Percentiles rank a stretch among this genome's conserved stretches.
phyloP scores from a whole-genome alignment of 1,140 invertebrate genomes.

The Scaptomyza graminum region DNA sequence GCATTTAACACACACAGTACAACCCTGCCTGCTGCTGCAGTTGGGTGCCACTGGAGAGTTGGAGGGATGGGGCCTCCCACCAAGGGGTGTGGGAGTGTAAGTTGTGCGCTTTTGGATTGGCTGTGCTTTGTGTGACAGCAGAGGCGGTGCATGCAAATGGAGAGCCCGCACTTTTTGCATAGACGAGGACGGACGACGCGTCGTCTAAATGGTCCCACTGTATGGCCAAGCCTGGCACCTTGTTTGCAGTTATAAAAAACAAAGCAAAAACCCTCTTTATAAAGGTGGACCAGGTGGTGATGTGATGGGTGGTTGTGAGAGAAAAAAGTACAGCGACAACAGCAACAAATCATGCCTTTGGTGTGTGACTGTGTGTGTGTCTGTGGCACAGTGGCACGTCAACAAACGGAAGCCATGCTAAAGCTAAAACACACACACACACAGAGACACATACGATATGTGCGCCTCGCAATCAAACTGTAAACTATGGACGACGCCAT shows the following conservation, averaged over 20 bases:
- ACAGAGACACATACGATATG: conserved; percentile 20
- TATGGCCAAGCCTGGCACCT: conserved; percentile 49
- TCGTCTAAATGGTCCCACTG: conserved; percentile 63
- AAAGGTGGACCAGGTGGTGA: background rate
- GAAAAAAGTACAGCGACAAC: conserved; percentile 21
- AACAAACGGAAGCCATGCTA: conserved; percentile 69
- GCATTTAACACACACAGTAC: background rate
- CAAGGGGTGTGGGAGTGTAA: background rate
- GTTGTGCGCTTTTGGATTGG: conserved; percentile 12
- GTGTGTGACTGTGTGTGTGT: conserved; percentile 9
- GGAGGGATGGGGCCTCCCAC: too few species aligned
- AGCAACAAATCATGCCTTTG: conserved; percentile 65
- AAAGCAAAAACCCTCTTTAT: background rate
- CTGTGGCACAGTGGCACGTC: conserved; percentile 29
- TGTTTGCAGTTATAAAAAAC: conserved; percentile 32
- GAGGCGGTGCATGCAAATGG: conserved; percentile 33
- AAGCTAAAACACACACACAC: conserved; percentile 33
- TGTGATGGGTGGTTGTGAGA: background rate
- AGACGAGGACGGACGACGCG: conserved; percentile 27
- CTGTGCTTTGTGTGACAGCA: background rate
- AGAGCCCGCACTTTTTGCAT: background rate
- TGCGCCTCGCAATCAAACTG: conserved; percentile 52
- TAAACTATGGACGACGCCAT: conserved; percentile 72
- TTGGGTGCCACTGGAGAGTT: background rate
- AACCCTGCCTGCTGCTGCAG: background rate